Percentiles rank a stretch among this genome's conserved stretches.
Conservation (phyloP, 2,888 invertebrate species). For the Lithophane ornitopus region DNA sequence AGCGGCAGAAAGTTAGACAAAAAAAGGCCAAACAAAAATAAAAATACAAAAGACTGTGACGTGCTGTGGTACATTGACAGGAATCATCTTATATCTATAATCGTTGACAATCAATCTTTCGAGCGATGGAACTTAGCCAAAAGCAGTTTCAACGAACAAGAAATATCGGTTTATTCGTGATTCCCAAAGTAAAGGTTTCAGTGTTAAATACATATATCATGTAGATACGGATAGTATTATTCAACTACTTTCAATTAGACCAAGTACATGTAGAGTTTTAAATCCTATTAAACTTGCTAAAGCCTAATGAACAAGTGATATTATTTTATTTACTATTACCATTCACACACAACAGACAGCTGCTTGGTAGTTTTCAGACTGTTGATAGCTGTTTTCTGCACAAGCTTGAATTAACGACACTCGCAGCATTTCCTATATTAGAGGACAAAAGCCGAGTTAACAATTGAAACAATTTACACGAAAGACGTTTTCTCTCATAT, state of each 20-base stretch:
- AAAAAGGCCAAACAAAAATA: background rate
- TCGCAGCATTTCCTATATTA: background rate
- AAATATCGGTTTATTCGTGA: background rate
- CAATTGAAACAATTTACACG: background rate
- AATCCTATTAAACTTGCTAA: background rate
- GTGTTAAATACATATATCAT: background rate
- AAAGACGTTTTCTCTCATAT: constrained; percentile 34
- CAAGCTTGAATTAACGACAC: background rate
- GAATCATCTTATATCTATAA: background rate
- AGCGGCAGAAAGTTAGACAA: background rate
- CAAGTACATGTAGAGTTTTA: background rate
- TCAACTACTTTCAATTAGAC: background rate
- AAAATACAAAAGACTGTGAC: background rate
- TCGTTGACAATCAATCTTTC: background rate
- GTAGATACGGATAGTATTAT: too few species aligned
- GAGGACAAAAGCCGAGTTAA: background rate
- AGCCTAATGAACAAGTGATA: background rate
- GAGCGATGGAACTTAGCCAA: background rate
- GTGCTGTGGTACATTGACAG: background rate
- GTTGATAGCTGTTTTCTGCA: background rate
- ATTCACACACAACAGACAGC: too few species aligned
- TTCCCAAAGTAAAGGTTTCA: background rate
- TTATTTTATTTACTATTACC: too few species aligned
- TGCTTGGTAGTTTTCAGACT: too few species aligned
- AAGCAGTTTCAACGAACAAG: background rate